Conservation (phyloP, 2,888 invertebrate genomes). For the Fabriciana adippe region DNA sequence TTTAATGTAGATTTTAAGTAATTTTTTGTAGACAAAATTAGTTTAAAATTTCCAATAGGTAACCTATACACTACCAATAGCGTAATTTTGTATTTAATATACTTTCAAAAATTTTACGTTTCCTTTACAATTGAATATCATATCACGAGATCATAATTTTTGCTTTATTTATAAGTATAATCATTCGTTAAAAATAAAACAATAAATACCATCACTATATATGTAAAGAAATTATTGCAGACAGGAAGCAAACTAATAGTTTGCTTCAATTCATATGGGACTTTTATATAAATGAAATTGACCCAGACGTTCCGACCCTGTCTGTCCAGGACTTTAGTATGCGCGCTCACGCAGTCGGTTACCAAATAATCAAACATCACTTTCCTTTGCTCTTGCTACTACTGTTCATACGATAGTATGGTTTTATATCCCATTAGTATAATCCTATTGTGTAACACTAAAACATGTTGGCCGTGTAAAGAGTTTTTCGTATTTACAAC, state of each 20-base stretch:
- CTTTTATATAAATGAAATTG: background rate
- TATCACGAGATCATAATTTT: background rate
- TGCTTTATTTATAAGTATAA: background rate
- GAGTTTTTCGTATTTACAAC: too few relatives aligned
- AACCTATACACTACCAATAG: too few relatives aligned
- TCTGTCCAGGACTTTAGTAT: slow-evolving; percentile 51
- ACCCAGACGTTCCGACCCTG: slow-evolving; percentile 44
- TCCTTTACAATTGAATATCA: too few relatives aligned
- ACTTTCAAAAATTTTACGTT: too few relatives aligned
- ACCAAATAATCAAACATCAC: slow-evolving; percentile 71
- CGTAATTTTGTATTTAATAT: too few relatives aligned
- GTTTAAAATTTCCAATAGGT: too few relatives aligned
- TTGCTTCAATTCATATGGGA: background rate
- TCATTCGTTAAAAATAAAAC: too few relatives aligned
- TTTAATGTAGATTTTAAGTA: too few relatives aligned
- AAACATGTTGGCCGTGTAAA: background rate
- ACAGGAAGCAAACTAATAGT: background rate
- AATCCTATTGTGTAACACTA: slow-evolving; percentile 1
- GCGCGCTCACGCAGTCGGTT: slow-evolving; percentile 52
- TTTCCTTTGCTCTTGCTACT: slow-evolving; percentile 74
- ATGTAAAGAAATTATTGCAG: background rate
- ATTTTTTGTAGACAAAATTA: too few relatives aligned
- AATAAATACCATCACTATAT: too few relatives aligned
- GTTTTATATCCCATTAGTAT: slow-evolving; percentile 13
- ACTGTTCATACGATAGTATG: slow-evolving; percentile 20